Conservation (phyloP, 2,113 vertebrate species). For the Rhadina sibilatrix region DNA sequence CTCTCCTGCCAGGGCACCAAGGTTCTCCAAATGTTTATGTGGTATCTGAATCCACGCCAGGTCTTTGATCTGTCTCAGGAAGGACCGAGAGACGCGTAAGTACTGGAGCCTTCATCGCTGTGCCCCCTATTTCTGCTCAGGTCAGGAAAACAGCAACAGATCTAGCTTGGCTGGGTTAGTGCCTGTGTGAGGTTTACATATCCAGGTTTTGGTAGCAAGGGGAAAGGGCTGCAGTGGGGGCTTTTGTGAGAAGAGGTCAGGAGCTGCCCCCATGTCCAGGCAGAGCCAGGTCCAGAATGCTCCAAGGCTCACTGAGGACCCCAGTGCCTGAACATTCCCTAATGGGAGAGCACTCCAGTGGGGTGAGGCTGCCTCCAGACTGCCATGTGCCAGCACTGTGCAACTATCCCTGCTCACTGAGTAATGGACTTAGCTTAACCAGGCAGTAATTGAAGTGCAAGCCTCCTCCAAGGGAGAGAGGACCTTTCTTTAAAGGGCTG, state of each 20-base stretch:
- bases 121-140: background rate
- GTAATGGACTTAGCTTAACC: background rate
- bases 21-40: constrained; percentile 85
- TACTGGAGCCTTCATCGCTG: background rate
- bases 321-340: background rate
- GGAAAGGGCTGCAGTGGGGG: background rate
- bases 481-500: background rate
- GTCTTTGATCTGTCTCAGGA: constrained; percentile 85
- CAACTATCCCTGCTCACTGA: background rate
- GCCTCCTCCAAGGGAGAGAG: no score
- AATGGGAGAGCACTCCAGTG: background rate
- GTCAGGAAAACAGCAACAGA: background rate
- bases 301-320: fast-evolving
- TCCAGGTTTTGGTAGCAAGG: background rate
- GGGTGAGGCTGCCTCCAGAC: background rate
- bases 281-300: background rate
- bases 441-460: background rate
- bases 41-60: constrained; percentile 84
- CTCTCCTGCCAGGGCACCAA: constrained; percentile 76
- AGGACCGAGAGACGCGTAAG: constrained; percentile 84
- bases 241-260: background rate
- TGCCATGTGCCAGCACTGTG: background rate
- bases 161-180: background rate
- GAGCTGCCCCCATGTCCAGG: background rate
- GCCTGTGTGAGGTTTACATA: background rate